Evolutionary conservation across 2,113 vertebrate species (phyloP), one percentile per base, ranked within the genome.

Genomic region (Chaetodon auriga): DNA sequence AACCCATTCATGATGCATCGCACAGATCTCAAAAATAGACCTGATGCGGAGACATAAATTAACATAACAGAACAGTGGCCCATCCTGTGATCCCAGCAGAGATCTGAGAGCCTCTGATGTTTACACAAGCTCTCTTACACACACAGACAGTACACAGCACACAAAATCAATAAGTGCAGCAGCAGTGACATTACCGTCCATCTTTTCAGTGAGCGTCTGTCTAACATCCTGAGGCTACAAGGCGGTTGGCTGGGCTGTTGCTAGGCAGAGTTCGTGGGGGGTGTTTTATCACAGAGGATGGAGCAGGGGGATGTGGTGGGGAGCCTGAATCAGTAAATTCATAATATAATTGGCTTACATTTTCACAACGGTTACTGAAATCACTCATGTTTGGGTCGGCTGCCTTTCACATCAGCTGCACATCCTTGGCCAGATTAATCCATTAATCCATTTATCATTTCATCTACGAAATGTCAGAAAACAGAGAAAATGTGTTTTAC

Each of bases 251-350:
- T 9, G 9, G 36, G 13, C 75, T 70, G 84, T 89, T 87, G 86
- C 84, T 81, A 80, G 84, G 86, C 78, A 84, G 68, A 89, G 36
- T 71, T 77, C 8, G 57, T 65, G 81, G 63, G 53, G 30, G 73
- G 51, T 41, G 6, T 72, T 60, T 71, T 7, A 55, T 66, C 43
- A 43, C 0, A 70, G 66, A 62, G 0, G 25, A 35, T 18, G 49
- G 38, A 65, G 66, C 35, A 10, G 46, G n/a, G 19, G 11, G 48
- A 35, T 4, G 43, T 41, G 7, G 9, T 38, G 18, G 7, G 3
- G 80, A 68, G 36, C 21, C 7, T 23, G 16, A 66, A 16, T 41
- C 8, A 46, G 2, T n/a, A 13, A 48, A 36, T 45, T 9, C 16
- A 25, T 4, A 19, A 5, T 58, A 16, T 18, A 30, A 21, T 16